Percentiles rank a stretch among this genome's conserved stretches.
These are phyloP conservation scores for Conger conger DNA, from an alignment of 2,113 vertebrate genomes.

Conservation along the genomic window DNA sequence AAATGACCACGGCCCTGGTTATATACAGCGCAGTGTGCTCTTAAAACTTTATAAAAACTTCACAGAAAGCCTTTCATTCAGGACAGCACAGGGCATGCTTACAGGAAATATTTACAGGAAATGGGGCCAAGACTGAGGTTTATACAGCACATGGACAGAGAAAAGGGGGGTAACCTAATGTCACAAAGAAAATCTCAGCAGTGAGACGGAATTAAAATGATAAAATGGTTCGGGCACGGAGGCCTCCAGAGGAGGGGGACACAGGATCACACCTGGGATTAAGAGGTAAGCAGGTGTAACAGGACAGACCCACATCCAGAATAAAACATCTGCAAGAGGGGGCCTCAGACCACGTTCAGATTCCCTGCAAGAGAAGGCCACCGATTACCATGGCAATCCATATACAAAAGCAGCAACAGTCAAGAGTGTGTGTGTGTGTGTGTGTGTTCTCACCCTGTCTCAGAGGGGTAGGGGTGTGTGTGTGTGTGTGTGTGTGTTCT, in stretches of 20 bases:
- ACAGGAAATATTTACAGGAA: background rate
- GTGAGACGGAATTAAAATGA: background rate
- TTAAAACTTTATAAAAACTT: background rate
- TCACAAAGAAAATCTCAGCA: background rate
- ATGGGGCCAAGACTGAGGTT: background rate
- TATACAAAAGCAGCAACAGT: no score
- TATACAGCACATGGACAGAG: background rate
- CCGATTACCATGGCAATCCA: no score
- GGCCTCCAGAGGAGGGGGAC: no score
- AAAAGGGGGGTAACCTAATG: background rate
- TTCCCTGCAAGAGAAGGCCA: conserved; percentile 56
- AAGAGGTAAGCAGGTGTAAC: no score
- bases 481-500: no score
- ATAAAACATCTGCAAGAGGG: no score
- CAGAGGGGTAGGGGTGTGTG: no score
- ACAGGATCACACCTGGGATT: no score
- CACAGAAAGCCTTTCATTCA: background rate
- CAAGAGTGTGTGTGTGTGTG: no score
- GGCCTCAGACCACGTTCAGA: conserved; percentile 8
- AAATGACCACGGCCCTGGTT: background rate
- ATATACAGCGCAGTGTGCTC: background rate
- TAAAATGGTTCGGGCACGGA: no score
- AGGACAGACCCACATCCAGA: background rate
- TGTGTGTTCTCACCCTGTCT: no score
- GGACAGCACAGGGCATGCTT: background rate